Conservation (phyloP, 2,113 vertebrate genomes). For the Atlantisia rogersi region DNA sequence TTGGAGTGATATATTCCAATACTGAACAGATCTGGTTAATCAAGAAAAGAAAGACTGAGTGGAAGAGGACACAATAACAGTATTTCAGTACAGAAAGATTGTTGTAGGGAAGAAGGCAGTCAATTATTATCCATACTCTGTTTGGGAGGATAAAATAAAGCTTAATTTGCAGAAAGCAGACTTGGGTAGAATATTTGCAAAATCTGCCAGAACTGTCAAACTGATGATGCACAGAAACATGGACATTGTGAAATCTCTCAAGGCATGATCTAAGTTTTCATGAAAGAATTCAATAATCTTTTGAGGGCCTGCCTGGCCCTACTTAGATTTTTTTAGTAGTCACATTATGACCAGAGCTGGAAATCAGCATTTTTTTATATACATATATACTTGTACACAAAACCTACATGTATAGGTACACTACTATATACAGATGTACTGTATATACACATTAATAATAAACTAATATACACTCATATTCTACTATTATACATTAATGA, state of each 20-base stretch:
- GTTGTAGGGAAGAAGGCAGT: background rate
- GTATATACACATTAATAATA: background rate
- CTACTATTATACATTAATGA: background rate
- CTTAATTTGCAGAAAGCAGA: slow-evolving; percentile 6
- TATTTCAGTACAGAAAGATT: background rate
- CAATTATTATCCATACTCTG: background rate
- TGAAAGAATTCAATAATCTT: background rate
- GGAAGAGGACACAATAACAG: background rate
- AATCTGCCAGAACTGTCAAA: background rate
- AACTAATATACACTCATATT: background rate
- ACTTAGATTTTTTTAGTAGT: background rate
- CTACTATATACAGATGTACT: background rate
- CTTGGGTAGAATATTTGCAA: background rate
- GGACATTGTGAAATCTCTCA: background rate
- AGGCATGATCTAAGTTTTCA: background rate
- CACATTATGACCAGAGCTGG: background rate
- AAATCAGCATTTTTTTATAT: background rate
- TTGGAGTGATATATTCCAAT: background rate
- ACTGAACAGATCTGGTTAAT: background rate
- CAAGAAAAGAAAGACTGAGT: background rate
- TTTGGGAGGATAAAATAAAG: background rate
- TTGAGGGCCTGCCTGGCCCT: background rate
- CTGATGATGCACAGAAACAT: background rate
- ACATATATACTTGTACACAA: background rate
- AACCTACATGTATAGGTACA: background rate